phyloP scores from a whole-genome alignment of 2,888 invertebrate genomes.

The Lasioglossum lativentre region DNA sequence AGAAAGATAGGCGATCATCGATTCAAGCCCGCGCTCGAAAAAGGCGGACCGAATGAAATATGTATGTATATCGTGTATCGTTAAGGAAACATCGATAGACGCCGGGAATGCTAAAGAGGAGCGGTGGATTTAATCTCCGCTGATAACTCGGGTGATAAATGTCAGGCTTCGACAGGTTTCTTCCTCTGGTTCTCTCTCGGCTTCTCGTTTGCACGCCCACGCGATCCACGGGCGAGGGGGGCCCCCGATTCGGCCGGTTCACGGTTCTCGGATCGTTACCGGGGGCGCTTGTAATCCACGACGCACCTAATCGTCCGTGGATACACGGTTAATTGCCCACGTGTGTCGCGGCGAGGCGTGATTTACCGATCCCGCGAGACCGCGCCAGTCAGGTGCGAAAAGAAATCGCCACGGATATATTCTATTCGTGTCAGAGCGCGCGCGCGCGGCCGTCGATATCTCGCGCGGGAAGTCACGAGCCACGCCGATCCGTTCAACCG shows the following conservation, averaged over 20 bases:
- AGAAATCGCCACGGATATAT: conserved; percentile 60
- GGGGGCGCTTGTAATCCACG: conserved; percentile 70
- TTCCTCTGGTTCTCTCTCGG: conserved; percentile 41
- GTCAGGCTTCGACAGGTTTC: conserved; percentile 49
- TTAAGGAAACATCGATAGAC: conserved; percentile 31
- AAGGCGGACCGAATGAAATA: conserved; percentile 37
- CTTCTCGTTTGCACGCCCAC: conserved; percentile 64
- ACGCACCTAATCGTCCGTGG: conserved; percentile 74
- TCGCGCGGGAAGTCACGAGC: conserved; percentile 48
- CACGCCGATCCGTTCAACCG: conserved; percentile 21
- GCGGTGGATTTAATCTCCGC: conserved; percentile 41
- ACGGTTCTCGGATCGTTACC: conserved; percentile 54
- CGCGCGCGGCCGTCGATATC: background rate
- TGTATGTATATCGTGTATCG: conserved; percentile 33
- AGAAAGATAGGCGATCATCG: background rate
- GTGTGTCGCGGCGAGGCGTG: conserved; percentile 73
- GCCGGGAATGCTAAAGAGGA: conserved; percentile 45
- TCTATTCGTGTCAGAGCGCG: conserved; percentile 52
- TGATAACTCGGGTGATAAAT: conserved; percentile 59
- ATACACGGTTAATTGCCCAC: conserved; percentile 75
- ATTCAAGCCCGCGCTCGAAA: conserved; percentile 15
- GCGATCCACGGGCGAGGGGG: conserved; percentile 31
- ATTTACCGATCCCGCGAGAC: conserved; percentile 74
- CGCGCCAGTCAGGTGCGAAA: conserved; percentile 66
- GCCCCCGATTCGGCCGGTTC: conserved; percentile 32